Evolutionary conservation across 2,797 vertebrate genomes (phyloP).

Genomic region (Oophaga sylvatica): DNA sequence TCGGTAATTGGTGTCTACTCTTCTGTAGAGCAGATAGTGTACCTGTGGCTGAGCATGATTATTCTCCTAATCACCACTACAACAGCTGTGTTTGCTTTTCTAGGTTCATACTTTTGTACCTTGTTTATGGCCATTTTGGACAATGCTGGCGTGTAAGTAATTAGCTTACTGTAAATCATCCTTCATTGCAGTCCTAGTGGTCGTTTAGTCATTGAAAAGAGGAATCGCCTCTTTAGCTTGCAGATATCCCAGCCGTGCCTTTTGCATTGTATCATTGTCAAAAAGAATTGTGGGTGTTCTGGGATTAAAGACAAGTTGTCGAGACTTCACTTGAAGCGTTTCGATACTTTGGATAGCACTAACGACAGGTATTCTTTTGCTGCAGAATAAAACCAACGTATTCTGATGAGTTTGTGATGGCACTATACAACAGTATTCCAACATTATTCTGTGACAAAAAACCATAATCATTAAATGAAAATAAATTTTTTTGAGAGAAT

Average conservation of each 20-base stretch:
- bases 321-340: neutral
- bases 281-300: neutral
- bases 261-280: neutral
- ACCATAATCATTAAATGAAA: too few species aligned
- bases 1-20: slow-evolving; percentile 59
- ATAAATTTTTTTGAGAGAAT: too few species aligned
- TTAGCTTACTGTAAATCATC: slow-evolving; percentile 57
- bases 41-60: slow-evolving; percentile 76
- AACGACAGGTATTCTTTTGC: neutral
- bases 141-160: slow-evolving; percentile 47
- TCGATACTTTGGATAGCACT: neutral
- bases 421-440: neutral
- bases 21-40: slow-evolving; percentile 63
- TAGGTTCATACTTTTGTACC: slow-evolving; percentile 78
- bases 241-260: neutral
- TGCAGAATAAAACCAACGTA: neutral
- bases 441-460: neutral
- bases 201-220: slow-evolving; percentile 7
- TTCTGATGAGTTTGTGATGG: neutral
- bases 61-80: slow-evolving; percentile 74
- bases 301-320: neutral
- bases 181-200: slow-evolving; percentile 24
- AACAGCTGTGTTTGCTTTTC: slow-evolving; percentile 85
- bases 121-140: slow-evolving; percentile 63
- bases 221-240: neutral